These are phyloP conservation scores for Melinaea menophilus DNA, from an alignment of 2,888 invertebrate genomes.

Conservation along the genomic window DNA sequence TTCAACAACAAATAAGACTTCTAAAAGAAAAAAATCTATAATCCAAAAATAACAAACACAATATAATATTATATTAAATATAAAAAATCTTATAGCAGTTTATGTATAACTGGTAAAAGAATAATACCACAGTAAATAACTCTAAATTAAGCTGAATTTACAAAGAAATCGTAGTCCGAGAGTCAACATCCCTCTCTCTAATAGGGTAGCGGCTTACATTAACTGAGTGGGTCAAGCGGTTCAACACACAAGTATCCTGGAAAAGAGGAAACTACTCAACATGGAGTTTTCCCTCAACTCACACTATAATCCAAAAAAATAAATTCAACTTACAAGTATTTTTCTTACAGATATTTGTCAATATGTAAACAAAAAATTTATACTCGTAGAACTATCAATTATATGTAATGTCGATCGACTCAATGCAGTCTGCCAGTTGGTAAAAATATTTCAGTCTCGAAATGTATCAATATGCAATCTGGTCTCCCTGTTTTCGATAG, in stretches of 20 bases:
- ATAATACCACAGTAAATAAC: background rate
- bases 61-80: background rate
- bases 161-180: background rate
- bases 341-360: background rate
- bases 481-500: no score
- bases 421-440: no score
- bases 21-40: no score
- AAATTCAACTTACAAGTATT: background rate
- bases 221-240: slow-evolving; percentile 7
- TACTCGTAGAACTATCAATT: no score
- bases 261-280: slow-evolving; percentile 11
- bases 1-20: no score
- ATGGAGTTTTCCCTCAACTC: slow-evolving; percentile 4
- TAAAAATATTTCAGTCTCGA: no score
- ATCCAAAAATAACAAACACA: no score
- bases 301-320: slow-evolving; percentile 3
- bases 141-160: slow-evolving; percentile 6
- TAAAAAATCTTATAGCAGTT: background rate
- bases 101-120: no score
- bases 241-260: slow-evolving; percentile 12
- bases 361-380: no score
- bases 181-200: slow-evolving; percentile 5
- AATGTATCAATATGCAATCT: no score
- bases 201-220: slow-evolving; percentile 7
- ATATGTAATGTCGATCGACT: no score